Percentiles rank a stretch among this genome's conserved stretches.
Evolutionary conservation across 2,888 invertebrate species (phyloP).

Genomic region (Drosophila yooni): DNA sequence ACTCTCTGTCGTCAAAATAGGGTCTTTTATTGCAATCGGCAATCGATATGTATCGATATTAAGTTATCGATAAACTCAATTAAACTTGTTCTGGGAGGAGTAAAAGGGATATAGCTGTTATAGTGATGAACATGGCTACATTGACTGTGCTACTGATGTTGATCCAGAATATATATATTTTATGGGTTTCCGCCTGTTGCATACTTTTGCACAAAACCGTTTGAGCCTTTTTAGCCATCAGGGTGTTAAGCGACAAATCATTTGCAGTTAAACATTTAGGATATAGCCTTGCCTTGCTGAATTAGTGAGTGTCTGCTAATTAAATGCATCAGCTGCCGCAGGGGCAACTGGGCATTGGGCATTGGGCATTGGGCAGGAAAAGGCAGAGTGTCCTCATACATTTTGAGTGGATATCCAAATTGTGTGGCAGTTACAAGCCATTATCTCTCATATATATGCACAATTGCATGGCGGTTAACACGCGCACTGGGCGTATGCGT

Average conservation of each 20-base stretch:
- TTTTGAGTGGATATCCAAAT: slow-evolving; percentile 16
- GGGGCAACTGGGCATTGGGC: neutral
- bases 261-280: neutral
- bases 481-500: neutral
- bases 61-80: neutral
- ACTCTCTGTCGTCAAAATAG: too few species aligned
- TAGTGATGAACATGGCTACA: neutral
- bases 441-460: slow-evolving; percentile 31
- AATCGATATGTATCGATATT: neutral
- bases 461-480: slow-evolving; percentile 14
- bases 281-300: neutral
- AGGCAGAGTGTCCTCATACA: slow-evolving; percentile 2
- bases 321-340: slow-evolving; percentile 16
- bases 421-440: too few species aligned
- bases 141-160: neutral
- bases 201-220: neutral
- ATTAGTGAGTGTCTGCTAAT: slow-evolving; percentile 32
- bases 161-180: neutral
- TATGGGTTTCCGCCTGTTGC: neutral
- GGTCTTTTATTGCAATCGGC: neutral
- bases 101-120: neutral
- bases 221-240: neutral
- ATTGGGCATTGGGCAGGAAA: neutral
- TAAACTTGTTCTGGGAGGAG: neutral
- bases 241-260: neutral